Base-by-base conservation (phyloP, 1,140 invertebrate species). In the Pomacea maculata region DNA sequence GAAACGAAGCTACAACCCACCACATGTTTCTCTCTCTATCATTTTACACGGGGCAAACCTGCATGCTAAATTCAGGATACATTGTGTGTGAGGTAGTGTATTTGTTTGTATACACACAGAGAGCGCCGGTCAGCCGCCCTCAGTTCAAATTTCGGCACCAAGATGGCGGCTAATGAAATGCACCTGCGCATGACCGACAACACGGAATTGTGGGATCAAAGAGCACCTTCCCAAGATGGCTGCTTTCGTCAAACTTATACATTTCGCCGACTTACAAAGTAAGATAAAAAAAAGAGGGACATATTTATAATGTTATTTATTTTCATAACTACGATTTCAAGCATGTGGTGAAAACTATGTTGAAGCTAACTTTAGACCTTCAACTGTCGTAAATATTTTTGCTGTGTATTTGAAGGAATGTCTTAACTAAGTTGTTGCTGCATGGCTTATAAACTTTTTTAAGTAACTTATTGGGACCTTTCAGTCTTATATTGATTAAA, bases 141-240 rank as follows among this genome's bases (percentile, higher is more conserved):
- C 52, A 34, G 78, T 85, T 85, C 75, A 80, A 85, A 85, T 85
- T 87, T 84, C 83, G 85, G 76, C 83, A 68, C 75, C 83, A 88
- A 87, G 84, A 88, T 88, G 87, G 87, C 87, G 87, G 81, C 83
- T 83, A 83, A 82, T 82, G 78, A 80, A 80, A 72, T 85, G 79
- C 84, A 80, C 84, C 78, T 80, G 82, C 83, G 83, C 80, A 68
- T 25, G 15, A 61, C 81, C 55, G 76, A 63, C 68, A 63, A 3
- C 45, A 25, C n/a, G 52, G 78, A 29, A 80, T 73, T 80, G 78
- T 73, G 72, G 70, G 72, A 79, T 67, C 1, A 17, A 34, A 64
- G 34, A 70, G 77, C 67, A 68, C 65, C 85, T 85, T 86, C 85
- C 87, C 87, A 88, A 88, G 87, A 88, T 88, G 87, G 87, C 87